A percentile compares a stretch with the other conserved stretches of the same genome.
Conservation (phyloP, 1,140 invertebrate species). For the Papilio xuthus region DNA sequence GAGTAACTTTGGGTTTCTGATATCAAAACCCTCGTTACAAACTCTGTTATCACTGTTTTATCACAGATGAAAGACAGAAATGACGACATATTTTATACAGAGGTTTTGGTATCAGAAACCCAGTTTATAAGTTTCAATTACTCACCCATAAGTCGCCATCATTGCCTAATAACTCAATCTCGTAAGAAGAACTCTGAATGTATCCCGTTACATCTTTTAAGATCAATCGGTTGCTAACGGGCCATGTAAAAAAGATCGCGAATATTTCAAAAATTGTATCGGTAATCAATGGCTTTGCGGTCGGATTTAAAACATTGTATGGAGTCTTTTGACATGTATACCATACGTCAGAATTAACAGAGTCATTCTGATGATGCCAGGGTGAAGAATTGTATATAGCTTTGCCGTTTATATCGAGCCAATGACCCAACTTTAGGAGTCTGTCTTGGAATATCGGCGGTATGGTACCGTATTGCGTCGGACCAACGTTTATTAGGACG, state of each 20-base stretch:
- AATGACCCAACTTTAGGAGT: constrained; percentile 87
- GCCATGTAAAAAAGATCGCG: constrained; percentile 87
- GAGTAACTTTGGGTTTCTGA: too few relatives aligned
- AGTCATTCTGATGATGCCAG: constrained; percentile 93
- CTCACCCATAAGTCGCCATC: constrained; percentile 54
- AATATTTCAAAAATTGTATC: constrained; percentile 80
- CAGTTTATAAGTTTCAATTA: constrained; percentile 33
- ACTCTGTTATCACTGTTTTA: too few relatives aligned
- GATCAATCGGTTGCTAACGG: constrained; percentile 79
- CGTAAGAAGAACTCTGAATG: constrained; percentile 60
- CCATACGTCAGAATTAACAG: constrained; percentile 87
- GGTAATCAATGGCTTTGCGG: constrained; percentile 42
- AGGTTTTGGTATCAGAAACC: too few relatives aligned
- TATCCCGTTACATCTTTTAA: constrained; percentile 73
- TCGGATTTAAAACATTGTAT: constrained; percentile 53
- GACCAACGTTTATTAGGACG: constrained; percentile 94
- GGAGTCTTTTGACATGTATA: constrained; percentile 84
- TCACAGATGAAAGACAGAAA: too few relatives aligned
- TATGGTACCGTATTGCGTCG: constrained; percentile 94
- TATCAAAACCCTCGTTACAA: too few relatives aligned
- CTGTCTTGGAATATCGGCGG: constrained; percentile 95
- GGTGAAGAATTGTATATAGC: constrained; percentile 92
- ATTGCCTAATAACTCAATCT: constrained; percentile 73
- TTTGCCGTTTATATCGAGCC: constrained; percentile 93
- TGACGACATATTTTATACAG: too few relatives aligned